phyloP scores from a whole-genome alignment of 2,113 vertebrate species.

The Illadopsis cleaveri region DNA sequence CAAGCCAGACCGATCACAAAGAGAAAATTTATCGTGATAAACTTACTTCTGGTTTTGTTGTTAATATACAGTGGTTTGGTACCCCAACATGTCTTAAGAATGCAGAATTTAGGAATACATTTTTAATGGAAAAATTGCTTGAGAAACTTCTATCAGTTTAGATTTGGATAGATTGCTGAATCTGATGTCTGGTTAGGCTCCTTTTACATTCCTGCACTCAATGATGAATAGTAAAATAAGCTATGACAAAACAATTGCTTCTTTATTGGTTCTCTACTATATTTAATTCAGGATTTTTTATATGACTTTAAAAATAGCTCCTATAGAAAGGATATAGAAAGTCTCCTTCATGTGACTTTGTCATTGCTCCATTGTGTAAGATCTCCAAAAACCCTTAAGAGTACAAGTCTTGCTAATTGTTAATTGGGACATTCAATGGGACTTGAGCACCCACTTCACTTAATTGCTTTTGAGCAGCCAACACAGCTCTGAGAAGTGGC shows the following conservation, averaged over 20 bases:
- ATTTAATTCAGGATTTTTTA: not conserved
- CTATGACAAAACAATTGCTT: not conserved
- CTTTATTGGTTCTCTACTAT: not conserved
- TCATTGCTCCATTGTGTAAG: not conserved
- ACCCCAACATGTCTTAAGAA: not conserved
- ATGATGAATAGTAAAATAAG: not conserved
- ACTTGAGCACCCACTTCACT: constrained; percentile 55
- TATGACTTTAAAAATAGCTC: not conserved
- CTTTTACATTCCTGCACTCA: not conserved
- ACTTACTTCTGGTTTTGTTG: not conserved
- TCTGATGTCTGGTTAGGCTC: not conserved
- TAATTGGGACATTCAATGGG: constrained; percentile 49
- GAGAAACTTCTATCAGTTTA: not conserved
- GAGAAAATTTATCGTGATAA: not conserved
- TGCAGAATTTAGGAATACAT: not conserved
- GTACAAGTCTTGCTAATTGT: constrained; percentile 55
- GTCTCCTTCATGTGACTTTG: constrained; percentile 23
- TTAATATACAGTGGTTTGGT: not conserved
- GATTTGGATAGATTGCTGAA: not conserved
- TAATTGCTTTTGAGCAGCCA: constrained; percentile 62
- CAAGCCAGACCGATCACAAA: fast-evolving
- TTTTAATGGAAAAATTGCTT: not conserved
- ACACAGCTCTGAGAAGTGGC: constrained; percentile 23
- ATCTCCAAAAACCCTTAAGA: constrained; percentile 32
- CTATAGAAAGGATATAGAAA: not conserved